These are phyloP conservation scores for Dynastes maya DNA, from an alignment of 2,888 invertebrate genomes.

Conservation along the genomic window DNA sequence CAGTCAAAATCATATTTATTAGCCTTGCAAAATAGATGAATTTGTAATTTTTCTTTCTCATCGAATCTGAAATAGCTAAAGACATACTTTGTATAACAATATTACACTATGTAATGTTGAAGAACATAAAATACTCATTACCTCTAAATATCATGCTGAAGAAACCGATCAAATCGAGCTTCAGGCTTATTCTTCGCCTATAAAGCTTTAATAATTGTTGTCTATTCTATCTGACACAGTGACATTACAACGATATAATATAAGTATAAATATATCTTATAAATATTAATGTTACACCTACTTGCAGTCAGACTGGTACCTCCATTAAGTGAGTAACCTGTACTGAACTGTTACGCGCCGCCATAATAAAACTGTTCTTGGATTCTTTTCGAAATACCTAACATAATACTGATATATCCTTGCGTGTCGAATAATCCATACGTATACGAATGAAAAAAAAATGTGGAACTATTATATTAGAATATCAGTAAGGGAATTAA, in stretches of 20 bases:
- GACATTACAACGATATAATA: slow-evolving; percentile 2
- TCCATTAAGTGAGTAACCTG: neutral
- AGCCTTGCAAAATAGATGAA: too few species aligned
- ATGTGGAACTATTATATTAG: too few species aligned
- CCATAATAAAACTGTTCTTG: neutral
- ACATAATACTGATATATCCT: too few species aligned
- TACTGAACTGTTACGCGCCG: neutral
- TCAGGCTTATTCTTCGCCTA: neutral
- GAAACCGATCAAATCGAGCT: neutral
- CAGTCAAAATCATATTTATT: too few species aligned
- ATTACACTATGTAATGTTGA: neutral
- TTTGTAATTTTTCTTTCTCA: too few species aligned
- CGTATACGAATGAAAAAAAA: too few species aligned
- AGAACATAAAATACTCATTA: neutral
- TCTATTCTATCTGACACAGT: slow-evolving; percentile 26
- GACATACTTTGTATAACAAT: neutral
- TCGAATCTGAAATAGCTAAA: too few species aligned
- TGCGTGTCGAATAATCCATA: too few species aligned
- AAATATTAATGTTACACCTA: slow-evolving; percentile 15
- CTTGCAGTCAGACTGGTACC: neutral
- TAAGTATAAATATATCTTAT: slow-evolving; percentile 1
- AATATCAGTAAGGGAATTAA: too few species aligned
- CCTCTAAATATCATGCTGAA: neutral
- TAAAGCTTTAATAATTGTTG: slow-evolving; percentile 11
- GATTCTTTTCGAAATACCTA: too few species aligned